Evolutionary conservation across 2,113 vertebrate species (phyloP).

Genomic region (Dicrurus megarhynchus): DNA sequence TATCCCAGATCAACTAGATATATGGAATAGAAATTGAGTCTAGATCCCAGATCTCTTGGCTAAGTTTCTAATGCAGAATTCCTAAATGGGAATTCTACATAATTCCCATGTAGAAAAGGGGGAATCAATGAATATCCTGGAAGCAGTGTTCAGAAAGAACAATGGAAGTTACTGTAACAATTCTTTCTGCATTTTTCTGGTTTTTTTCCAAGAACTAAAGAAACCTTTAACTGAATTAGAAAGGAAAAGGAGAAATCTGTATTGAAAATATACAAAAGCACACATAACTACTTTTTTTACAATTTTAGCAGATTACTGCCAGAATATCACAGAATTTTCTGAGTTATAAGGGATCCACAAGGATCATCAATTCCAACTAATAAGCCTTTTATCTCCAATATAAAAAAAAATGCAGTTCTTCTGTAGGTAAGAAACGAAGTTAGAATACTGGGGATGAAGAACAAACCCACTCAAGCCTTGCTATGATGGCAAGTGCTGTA

Average conservation of each 20-base stretch:
- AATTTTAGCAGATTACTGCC: background rate
- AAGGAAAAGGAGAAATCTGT: background rate
- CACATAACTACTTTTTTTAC: background rate
- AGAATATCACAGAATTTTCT: background rate
- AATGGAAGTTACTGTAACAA: background rate
- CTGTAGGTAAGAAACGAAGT: background rate
- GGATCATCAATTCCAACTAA: background rate
- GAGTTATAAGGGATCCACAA: background rate
- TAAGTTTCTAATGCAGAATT: background rate
- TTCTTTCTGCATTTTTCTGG: background rate
- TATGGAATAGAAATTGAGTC: background rate
- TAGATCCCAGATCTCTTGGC: background rate
- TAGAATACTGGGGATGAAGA: background rate
- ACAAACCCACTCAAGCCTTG: background rate
- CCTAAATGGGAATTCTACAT: too few species aligned
- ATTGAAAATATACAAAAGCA: background rate
- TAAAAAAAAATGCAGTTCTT: background rate
- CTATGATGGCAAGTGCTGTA: background rate
- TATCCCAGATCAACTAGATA: background rate
- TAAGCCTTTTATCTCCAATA: background rate
- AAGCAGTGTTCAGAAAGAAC: background rate
- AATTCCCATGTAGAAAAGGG: background rate
- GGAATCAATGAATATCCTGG: background rate
- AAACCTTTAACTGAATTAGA: background rate
- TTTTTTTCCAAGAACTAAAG: background rate